Evolutionary conservation across 2,888 invertebrate species (phyloP), one percentile per base, ranked within the genome.

Genomic region (Myopa tessellatipennis): DNA sequence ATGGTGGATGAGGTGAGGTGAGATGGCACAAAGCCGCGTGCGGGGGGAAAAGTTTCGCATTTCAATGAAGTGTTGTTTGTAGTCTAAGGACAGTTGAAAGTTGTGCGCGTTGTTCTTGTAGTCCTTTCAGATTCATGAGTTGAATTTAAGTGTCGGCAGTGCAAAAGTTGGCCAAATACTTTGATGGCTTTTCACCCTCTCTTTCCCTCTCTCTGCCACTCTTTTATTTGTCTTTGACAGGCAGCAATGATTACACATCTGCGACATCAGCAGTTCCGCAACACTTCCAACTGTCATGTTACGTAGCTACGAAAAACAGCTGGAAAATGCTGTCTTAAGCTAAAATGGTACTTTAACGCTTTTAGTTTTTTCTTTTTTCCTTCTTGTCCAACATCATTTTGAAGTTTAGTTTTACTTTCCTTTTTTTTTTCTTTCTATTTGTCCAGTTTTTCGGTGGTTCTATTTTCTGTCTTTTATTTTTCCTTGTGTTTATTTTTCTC

Each of bases 31-130:
- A 73, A 63, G 73, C 73, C 34, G 63, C 45, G 45, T 63, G 45
- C 63, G 10, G 26, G 40, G 36, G 60, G 38, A 45, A 75, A 75
- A 75, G 60, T 75, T 75, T 69, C 75, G 75, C 68, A 68, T 69
- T 75, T 69, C 75, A 69, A 75, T 75, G 60, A 69, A 75, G 75
- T 75, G 75, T 69, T 60, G 58, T 69, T 60, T 75, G 52, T 40
- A 45, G 26, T 69, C 61, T 45, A 4, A 45, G 45, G 55, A 55
- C 55, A 55, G 16, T 55, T 55, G n/a, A 18, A 36, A 34, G 63
- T 36, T 36, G 10, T 55, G 10, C 36, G 36, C 10, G 36, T 18
- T 8, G 65, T 65, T 65, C 38, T 34, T 18, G 36, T 34, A n/a
- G 65, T 55, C 12, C 34, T 26, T 63, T 63, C 4, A 60, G 6